phyloP scores from a whole-genome alignment of 2,888 invertebrate species.

The Fabriciana adippe region DNA sequence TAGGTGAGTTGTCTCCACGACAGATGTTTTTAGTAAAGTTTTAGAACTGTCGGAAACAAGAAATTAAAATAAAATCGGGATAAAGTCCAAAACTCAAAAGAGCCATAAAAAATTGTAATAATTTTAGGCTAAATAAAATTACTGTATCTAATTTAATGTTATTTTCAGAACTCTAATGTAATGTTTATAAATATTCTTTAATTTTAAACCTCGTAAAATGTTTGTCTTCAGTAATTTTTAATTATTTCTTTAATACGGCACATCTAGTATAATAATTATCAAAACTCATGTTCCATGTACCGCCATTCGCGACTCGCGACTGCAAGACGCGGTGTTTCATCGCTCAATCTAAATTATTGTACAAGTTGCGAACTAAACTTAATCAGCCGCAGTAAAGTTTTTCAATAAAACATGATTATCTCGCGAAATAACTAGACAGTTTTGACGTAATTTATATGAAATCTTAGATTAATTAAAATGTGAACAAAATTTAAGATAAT shows the following conservation, averaged over 20 bases:
- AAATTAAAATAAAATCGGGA: too few relatives aligned
- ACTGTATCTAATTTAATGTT: too few relatives aligned
- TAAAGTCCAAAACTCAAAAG: too few relatives aligned
- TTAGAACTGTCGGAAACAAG: too few relatives aligned
- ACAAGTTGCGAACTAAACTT: conserved; percentile 74
- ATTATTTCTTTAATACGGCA: neutral
- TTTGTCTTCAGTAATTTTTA: neutral
- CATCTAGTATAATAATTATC: conserved; percentile 25
- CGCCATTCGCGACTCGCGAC: conserved; percentile 15
- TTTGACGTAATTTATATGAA: conserved; percentile 31
- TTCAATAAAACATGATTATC: conserved; percentile 78
- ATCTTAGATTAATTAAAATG: conserved; percentile 21
- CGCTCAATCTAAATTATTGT: conserved; percentile 77
- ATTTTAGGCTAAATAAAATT: too few relatives aligned
- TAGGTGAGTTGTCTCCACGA: too few relatives aligned
- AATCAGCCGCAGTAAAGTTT: conserved; percentile 66
- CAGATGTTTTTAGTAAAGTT: too few relatives aligned
- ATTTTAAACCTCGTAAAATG: too few relatives aligned
- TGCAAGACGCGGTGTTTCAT: conserved; percentile 36
- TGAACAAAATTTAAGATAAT: too few relatives aligned
- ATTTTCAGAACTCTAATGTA: too few relatives aligned
- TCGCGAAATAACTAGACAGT: conserved; percentile 44
- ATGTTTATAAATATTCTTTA: too few relatives aligned
- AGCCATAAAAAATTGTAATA: too few relatives aligned
- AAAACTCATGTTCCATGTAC: neutral